phyloP scores from a whole-genome alignment of 2,797 vertebrate species.

The Darevskia mixta region DNA sequence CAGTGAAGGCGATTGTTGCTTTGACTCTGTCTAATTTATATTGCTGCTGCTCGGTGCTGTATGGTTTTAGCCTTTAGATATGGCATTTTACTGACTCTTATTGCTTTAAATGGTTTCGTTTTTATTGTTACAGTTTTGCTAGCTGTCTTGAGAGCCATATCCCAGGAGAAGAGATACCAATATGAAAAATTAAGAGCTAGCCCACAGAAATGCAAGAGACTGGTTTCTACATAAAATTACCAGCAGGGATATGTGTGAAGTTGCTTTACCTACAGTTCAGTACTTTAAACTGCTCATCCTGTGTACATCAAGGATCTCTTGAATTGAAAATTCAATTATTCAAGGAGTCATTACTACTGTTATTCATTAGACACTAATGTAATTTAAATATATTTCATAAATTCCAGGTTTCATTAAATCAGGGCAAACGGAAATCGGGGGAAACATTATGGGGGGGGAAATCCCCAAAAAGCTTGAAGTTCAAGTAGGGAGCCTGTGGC shows the following conservation, averaged over 20 bases:
- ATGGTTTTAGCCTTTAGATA: not conserved
- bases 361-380: not conserved
- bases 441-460: too few relatives aligned
- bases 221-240: not conserved
- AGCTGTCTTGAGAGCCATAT: not conserved
- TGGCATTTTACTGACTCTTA: not conserved
- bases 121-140: not conserved
- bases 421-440: not conserved
- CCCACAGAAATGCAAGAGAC: not conserved
- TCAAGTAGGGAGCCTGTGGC: not conserved
- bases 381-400: not conserved
- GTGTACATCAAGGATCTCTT: constrained; percentile 6
- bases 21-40: not conserved
- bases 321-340: constrained; percentile 22
- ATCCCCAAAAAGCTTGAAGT: too few relatives aligned
- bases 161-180: not conserved
- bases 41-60: not conserved
- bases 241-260: not conserved
- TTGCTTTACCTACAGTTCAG: not conserved
- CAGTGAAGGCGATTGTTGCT: not conserved
- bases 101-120: not conserved
- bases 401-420: constrained; percentile 8
- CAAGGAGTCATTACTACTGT: not conserved
- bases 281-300: not conserved
- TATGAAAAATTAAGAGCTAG: not conserved